Base-by-base conservation (phyloP, 2,888 invertebrate genomes). In the Heliconius charithonia region DNA sequence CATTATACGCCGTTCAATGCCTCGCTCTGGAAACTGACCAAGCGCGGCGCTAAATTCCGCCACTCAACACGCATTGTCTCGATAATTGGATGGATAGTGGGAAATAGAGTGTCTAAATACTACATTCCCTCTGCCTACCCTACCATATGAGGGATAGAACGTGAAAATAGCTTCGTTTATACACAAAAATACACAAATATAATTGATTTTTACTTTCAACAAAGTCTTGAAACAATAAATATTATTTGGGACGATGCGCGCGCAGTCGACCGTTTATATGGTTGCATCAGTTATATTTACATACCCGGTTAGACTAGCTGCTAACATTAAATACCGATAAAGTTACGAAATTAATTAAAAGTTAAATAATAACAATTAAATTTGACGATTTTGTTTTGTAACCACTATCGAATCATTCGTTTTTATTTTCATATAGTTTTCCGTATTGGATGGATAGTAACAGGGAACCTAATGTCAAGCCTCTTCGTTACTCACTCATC, bases 261-360 rank as follows among this genome's bases (percentile, higher is more conserved):
- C 69, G 69, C 69, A 69, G 25, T 69, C 69, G 41, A 69, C 69
- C 69, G 41, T 45, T 25, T 16, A 41, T 25, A 10, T 25, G 10
- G 69, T 69, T 69, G 69, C 69, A 69, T 45, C 41, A 69, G 41
- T 9, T n/a, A 25, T 10, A 69, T 45, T 69, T 69, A 45, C 69
- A 45, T 69, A 69, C 69, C 16, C 25, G 69, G 41, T 25, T 69
- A 41, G 69, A 25, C 25, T 16, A 41, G 25, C 45, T 41, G 69
- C 16, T 45, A 69, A 41, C 45, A 16, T 69, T 45, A 69, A 67
- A 69, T 69, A 69, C 69, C 69, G 41, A 69, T 69, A 69, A 27
- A 25, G 13, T 69, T 69, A 45, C 16, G 69, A 37, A 69, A 69
- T n/a, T 45, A 69, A 69, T 69, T 69, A 69, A 16, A 69, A 25